phyloP scores from a whole-genome alignment of 2,888 invertebrate genomes.

The Catocala fraxini region DNA sequence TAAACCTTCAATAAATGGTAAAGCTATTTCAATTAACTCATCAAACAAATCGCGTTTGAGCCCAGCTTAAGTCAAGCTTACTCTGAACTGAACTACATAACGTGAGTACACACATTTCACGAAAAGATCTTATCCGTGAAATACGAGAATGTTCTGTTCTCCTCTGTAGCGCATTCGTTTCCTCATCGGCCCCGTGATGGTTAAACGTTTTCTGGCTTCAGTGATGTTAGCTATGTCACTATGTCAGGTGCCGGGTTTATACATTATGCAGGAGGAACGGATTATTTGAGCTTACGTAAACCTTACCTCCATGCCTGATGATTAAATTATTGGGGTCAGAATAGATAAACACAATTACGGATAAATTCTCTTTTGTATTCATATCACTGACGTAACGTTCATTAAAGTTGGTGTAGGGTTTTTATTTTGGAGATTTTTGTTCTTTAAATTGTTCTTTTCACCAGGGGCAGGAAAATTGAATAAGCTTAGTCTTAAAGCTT shows the following conservation, averaged over 20 bases:
- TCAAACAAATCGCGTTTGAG: no score
- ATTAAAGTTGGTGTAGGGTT: neutral
- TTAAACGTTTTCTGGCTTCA: conserved; percentile 37
- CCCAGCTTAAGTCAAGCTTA: no score
- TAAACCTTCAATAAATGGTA: no score
- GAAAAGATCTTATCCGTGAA: conserved; percentile 12
- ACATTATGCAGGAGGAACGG: conserved; percentile 39
- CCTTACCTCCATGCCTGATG: conserved; percentile 40
- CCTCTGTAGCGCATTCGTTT: conserved; percentile 32
- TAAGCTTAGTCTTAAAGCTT: no score
- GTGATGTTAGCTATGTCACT: conserved; percentile 16
- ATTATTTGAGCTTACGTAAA: conserved; percentile 34
- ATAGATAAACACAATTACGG: conserved; percentile 11
- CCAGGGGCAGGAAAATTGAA: no score
- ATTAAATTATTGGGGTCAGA: conserved; percentile 46
- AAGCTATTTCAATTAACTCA: no score
- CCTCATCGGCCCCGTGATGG: conserved; percentile 35
- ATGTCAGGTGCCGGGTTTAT: conserved; percentile 31
- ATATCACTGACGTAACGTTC: conserved; percentile 1
- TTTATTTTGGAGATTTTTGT: neutral
- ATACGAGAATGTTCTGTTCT: conserved; percentile 19
- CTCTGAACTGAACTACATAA: no score
- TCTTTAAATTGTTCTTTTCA: no score
- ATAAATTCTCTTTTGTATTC: conserved; percentile 11
- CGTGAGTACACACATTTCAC: conserved; percentile 7